These are phyloP conservation scores for Parthenolecanium corni DNA, from an alignment of 2,888 invertebrate genomes.

Conservation along the genomic window DNA sequence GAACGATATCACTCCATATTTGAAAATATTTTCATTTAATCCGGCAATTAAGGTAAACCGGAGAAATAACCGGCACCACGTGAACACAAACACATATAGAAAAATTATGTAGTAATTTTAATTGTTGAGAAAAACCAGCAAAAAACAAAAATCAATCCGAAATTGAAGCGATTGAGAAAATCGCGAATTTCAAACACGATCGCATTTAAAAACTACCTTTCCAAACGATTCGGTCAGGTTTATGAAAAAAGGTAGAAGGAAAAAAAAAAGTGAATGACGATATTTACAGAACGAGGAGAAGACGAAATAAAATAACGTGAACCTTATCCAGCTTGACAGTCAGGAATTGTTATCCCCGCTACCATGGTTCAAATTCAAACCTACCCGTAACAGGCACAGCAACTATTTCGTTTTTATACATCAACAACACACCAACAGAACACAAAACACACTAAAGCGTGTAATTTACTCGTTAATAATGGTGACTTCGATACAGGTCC, in stretches of 20 bases:
- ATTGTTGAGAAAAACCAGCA: too few relatives aligned
- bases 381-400: constrained; percentile 28
- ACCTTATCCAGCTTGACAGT: constrained; percentile 27
- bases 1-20: constrained; percentile 25
- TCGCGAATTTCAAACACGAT: constrained; percentile 22
- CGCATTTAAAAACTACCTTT: constrained; percentile 13
- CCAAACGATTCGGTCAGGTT: constrained; percentile 1
- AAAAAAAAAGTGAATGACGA: constrained; percentile 12
- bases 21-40: neutral
- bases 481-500: too few relatives aligned
- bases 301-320: constrained; percentile 19
- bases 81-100: neutral
- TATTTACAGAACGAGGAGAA: constrained; percentile 17
- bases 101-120: neutral
- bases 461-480: too few relatives aligned
- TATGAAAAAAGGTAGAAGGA: neutral
- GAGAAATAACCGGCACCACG: neutral
- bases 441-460: too few relatives aligned
- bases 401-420: constrained; percentile 20
- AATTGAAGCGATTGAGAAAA: constrained; percentile 12
- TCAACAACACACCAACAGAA: too few relatives aligned
- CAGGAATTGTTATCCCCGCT: constrained; percentile 27
- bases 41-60: too few relatives aligned
- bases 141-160: too few relatives aligned
- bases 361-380: constrained; percentile 14